Percentiles rank a stretch among this genome's conserved stretches.
Conservation (phyloP, 2,113 vertebrate species). For the Ameiurus melas region DNA sequence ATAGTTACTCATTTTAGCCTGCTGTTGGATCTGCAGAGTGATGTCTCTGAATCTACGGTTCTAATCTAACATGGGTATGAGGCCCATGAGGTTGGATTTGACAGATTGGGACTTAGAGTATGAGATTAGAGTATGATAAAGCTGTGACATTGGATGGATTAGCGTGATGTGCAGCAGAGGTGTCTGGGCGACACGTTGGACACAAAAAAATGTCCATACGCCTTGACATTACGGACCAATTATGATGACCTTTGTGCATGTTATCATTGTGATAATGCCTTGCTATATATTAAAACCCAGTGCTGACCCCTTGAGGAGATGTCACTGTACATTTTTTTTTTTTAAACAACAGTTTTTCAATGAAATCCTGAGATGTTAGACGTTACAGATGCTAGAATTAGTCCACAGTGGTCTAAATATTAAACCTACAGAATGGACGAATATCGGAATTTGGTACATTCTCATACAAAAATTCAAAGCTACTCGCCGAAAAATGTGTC, state of each 20-base stretch:
- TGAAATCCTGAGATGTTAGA: neutral
- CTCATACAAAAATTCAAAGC: neutral
- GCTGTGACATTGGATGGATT: slow-evolving; percentile 77
- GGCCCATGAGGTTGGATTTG: neutral
- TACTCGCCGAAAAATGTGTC: neutral
- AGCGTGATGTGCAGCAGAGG: slow-evolving; percentile 74
- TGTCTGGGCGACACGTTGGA: slow-evolving; percentile 18
- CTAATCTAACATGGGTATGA: neutral
- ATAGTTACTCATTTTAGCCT: neutral
- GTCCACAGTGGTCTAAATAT: neutral
- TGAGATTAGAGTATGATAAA: slow-evolving; percentile 77
- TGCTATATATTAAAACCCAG: neutral
- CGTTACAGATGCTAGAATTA: neutral
- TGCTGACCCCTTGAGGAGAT: too few relatives aligned
- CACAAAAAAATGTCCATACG: neutral
- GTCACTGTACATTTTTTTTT: too few relatives aligned
- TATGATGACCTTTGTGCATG: neutral
- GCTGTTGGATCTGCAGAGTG: neutral
- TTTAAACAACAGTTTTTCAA: neutral
- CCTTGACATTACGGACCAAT: neutral
- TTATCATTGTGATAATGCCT: neutral
- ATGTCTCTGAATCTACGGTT: neutral
- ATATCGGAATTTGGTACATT: neutral
- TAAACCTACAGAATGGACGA: neutral
- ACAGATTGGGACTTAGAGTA: slow-evolving; percentile 44